Evolutionary conservation across 2,888 invertebrate species (phyloP).

Genomic region (Phragmatobia fuliginosa): DNA sequence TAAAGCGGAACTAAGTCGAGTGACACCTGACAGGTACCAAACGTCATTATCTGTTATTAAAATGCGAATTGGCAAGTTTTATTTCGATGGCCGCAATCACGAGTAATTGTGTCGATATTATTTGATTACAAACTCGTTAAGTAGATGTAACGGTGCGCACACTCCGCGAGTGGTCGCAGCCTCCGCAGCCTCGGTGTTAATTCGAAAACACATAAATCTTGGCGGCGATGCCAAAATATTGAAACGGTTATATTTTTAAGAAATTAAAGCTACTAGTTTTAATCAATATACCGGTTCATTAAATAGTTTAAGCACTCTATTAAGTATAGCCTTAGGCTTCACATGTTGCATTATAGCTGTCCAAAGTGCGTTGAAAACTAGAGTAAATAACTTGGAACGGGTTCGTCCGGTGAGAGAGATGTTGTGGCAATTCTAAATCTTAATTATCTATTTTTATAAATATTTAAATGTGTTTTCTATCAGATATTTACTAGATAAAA

Average conservation of each 20-base stretch:
- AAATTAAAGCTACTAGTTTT: slow-evolving; percentile 22
- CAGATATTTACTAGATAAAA: neutral
- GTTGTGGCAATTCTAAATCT: slow-evolving; percentile 1
- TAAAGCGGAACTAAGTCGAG: neutral
- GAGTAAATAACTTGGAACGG: slow-evolving; percentile 9
- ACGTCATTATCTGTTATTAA: slow-evolving; percentile 36
- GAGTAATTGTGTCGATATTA: slow-evolving; percentile 38
- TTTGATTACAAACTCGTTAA: slow-evolving; percentile 46
- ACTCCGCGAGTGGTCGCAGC: slow-evolving; percentile 12
- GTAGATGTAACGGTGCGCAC: slow-evolving; percentile 14
- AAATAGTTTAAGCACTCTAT: slow-evolving; percentile 17
- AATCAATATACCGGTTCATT: slow-evolving; percentile 28
- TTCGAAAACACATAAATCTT: slow-evolving; percentile 35
- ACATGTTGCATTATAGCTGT: slow-evolving; percentile 10
- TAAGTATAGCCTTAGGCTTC: slow-evolving; percentile 16
- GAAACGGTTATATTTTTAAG: slow-evolving; percentile 30
- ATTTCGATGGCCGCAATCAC: slow-evolving; percentile 21
- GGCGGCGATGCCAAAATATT: slow-evolving; percentile 41
- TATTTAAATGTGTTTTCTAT: neutral
- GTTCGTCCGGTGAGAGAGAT: neutral
- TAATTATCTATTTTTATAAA: neutral
- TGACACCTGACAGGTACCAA: slow-evolving; percentile 17
- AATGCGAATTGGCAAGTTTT: slow-evolving; percentile 29
- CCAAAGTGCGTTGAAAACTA: slow-evolving; percentile 4
- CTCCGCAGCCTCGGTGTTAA: slow-evolving; percentile 8